Evolutionary conservation across 2,113 vertebrate genomes (phyloP).

Genomic region (Circaetus gallicus): DNA sequence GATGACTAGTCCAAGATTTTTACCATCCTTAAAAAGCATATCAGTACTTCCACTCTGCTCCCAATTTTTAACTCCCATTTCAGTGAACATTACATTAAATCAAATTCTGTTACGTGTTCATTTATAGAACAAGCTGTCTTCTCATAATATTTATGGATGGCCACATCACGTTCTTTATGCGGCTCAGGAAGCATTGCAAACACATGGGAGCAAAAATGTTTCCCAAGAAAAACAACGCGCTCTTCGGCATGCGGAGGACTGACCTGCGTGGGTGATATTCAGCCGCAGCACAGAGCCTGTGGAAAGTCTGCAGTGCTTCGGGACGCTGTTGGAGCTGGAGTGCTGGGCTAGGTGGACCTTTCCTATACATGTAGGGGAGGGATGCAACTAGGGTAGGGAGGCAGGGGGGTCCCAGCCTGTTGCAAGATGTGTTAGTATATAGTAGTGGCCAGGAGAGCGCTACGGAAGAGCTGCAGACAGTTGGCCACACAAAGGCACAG

Average conservation of each 20-base stretch:
- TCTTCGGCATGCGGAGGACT: rapidly evolving
- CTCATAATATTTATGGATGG: background rate
- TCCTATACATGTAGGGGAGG: rapidly evolving
- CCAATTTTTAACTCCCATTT: background rate
- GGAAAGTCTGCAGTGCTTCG: background rate
- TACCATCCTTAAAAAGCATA: background rate
- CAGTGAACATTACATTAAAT: background rate
- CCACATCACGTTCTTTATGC: background rate
- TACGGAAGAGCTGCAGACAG: background rate
- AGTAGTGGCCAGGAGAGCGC: rapidly evolving
- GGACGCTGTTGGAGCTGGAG: background rate
- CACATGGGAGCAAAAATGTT: background rate
- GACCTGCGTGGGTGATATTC: background rate
- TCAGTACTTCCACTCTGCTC: background rate
- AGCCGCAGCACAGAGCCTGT: background rate
- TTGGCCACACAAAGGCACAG: background rate
- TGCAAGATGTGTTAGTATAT: background rate
- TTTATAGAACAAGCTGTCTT: slow-evolving; percentile 18
- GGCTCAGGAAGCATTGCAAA: background rate
- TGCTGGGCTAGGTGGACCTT: background rate
- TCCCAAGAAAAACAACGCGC: background rate
- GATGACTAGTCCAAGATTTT: background rate
- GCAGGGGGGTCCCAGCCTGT: background rate
- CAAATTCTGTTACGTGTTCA: background rate
- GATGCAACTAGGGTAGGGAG: background rate